Evolutionary conservation across 2,888 invertebrate genomes (phyloP), one percentile per base, ranked within the genome.

Genomic region (Acanthosepion esculentum): DNA sequence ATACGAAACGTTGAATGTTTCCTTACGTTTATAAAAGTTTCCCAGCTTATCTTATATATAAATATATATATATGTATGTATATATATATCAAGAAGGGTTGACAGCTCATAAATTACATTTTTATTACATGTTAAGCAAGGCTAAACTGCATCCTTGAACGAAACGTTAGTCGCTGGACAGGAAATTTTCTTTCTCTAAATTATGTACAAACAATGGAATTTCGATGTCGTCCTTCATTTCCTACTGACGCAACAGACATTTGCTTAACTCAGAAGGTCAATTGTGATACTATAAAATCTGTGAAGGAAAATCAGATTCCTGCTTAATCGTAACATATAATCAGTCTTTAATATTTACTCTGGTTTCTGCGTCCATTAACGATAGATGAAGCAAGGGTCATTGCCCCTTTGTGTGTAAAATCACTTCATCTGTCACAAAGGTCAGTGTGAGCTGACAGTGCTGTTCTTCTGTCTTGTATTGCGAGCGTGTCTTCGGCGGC

Each of bases 361-460:
- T n/a, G 33, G 0, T 78, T 78, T n/a, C n/a, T n/a, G 15, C 12
- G n/a, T 2, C 78, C 78, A n/a, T 78, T 78, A 78, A 33, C n/a
- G 78, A 78, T n/a, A 78, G n/a, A 7, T 33, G n/a, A n/a, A 78
- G n/a, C n/a, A 78, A 78, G 33, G 78, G 78, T 78, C 78, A 78
- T 78, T 33, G n/a, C 8, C 78, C 78, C 33, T 33, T 78, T 59
- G 59, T 59, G n/a, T 78, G n/a, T 33, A 78, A 78, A 78, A 78
- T 78, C 78, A 78, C n/a, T 78, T n/a, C 78, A 78, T 78, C n/a
- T 78, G 78, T 78, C 78, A 78, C n/a, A n/a, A 33, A 78, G 78
- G 78, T 78, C 78, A 78, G n/a, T 15, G n/a, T 78, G 15, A 33
- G n/a, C 33, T 78, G 78, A 33, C 78, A 78, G 78, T 33, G 78